These are phyloP conservation scores for Morelia viridis DNA, from an alignment of 2,797 vertebrate genomes.

Conservation along the genomic window DNA sequence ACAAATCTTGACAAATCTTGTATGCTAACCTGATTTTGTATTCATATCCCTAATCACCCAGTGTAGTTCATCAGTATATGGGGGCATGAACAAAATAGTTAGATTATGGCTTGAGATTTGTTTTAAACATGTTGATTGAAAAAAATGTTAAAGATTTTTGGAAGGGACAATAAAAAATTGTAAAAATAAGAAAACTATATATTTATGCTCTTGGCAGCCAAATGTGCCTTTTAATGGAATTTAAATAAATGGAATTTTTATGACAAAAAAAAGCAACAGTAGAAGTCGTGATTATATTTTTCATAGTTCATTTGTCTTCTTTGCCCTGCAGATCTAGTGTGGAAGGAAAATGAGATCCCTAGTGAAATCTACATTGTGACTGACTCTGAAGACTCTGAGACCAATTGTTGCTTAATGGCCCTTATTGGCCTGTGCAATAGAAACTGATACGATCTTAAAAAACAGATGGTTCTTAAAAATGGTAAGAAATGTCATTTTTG, in stretches of 20 bases:
- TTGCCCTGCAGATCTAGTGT: conserved; percentile 80
- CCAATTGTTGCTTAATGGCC: conserved; percentile 86
- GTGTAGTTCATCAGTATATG: conserved; percentile 51
- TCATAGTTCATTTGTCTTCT: conserved; percentile 79
- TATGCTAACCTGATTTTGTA: conserved; percentile 7
- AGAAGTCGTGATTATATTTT: conserved; percentile 78
- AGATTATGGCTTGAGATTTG: conserved; percentile 58
- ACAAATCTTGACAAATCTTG: not conserved
- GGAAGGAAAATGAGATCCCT: conserved; percentile 76
- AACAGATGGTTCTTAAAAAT: conserved; percentile 69
- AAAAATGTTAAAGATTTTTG: conserved; percentile 59
- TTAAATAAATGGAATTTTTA: conserved; percentile 78
- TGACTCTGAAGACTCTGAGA: conserved; percentile 77
- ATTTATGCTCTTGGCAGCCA: conserved; percentile 73
- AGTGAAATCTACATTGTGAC: conserved; percentile 75
- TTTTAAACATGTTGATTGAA: conserved; percentile 54
- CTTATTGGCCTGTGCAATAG: conserved; percentile 80
- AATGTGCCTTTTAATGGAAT: conserved; percentile 77
- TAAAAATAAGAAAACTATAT: conserved; percentile 70
- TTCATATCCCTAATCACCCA: conserved; percentile 56
- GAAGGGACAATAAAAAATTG: conserved; percentile 68
- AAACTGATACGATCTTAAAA: conserved; percentile 79
- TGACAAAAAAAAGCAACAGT: conserved; percentile 70
- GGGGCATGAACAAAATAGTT: conserved; percentile 43
- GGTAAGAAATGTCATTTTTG: conserved; percentile 71